These are phyloP conservation scores for Callopanchax toddi DNA, from an alignment of 2,113 vertebrate genomes.

Conservation along the genomic window DNA sequence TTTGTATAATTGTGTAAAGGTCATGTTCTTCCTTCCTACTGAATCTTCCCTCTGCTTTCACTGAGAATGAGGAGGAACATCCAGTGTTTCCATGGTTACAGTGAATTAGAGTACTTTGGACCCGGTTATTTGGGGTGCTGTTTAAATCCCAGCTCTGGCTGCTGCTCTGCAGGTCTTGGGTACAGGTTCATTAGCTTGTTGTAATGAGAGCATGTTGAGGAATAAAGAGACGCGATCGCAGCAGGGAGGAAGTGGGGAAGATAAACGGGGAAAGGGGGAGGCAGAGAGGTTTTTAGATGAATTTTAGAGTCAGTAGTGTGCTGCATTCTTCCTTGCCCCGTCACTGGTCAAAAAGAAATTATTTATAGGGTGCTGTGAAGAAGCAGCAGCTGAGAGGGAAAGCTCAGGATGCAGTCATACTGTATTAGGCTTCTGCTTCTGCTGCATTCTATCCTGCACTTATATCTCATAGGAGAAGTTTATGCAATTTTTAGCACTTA, in stretches of 20 bases:
- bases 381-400: slow-evolving; percentile 1
- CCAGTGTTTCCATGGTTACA: neutral
- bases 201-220: slow-evolving; percentile 31
- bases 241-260: neutral
- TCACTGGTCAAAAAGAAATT: slow-evolving; percentile 31
- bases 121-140: slow-evolving; percentile 50
- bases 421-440: neutral
- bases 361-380: slow-evolving; percentile 31
- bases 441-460: neutral
- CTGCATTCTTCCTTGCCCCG: neutral
- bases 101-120: slow-evolving; percentile 23
- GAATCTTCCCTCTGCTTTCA: slow-evolving; percentile 5
- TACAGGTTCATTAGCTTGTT: slow-evolving; percentile 23
- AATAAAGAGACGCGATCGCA: slow-evolving; percentile 25
- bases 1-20: no score
- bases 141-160: slow-evolving; percentile 33
- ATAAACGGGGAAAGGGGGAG: neutral
- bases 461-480: no score
- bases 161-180: slow-evolving; percentile 35
- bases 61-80: slow-evolving; percentile 28
- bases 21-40: no score
- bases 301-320: slow-evolving; percentile 6
- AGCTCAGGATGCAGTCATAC: no score
- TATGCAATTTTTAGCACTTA: no score
- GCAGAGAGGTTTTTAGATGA: slow-evolving; percentile 8